These are phyloP conservation scores for Standfussiana lucernea DNA, from an alignment of 2,888 invertebrate species.

Conservation along the genomic window DNA sequence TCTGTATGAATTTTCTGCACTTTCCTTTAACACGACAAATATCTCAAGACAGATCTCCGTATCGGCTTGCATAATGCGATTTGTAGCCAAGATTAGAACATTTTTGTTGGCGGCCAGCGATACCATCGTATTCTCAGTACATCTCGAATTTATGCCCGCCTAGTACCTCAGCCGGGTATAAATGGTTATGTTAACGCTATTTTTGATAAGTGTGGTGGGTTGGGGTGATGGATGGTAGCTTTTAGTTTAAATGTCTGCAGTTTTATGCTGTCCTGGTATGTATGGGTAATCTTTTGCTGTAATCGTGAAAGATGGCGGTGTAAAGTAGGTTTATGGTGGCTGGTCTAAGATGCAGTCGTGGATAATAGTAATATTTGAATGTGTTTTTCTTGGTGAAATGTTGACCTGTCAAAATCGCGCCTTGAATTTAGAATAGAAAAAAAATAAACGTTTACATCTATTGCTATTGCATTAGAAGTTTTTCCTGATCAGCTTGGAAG, in stretches of 20 bases:
- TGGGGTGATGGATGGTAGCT: slow-evolving; percentile 50
- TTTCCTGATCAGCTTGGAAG: background rate
- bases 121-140: slow-evolving; percentile 56
- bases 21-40: slow-evolving; percentile 12
- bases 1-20: slow-evolving; percentile 22
- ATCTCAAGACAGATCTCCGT: slow-evolving; percentile 62
- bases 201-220: slow-evolving; percentile 55
- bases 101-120: slow-evolving; percentile 55
- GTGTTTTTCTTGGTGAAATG: slow-evolving; percentile 11
- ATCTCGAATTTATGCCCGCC: slow-evolving; percentile 58
- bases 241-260: slow-evolving; percentile 45
- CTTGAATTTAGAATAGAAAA: background rate
- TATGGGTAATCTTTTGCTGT: slow-evolving; percentile 51
- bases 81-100: slow-evolving; percentile 58
- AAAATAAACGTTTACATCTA: background rate
- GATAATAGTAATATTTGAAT: slow-evolving; percentile 1
- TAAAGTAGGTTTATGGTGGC: slow-evolving; percentile 53
- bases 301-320: slow-evolving; percentile 48
- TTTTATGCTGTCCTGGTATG: slow-evolving; percentile 53
- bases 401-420: background rate
- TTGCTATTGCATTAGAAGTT: background rate
- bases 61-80: slow-evolving; percentile 65
- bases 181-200: slow-evolving; percentile 60
- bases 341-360: slow-evolving; percentile 11
- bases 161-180: slow-evolving; percentile 49